phyloP scores from a whole-genome alignment of 2,113 vertebrate species.

The Notechis scutatus region DNA sequence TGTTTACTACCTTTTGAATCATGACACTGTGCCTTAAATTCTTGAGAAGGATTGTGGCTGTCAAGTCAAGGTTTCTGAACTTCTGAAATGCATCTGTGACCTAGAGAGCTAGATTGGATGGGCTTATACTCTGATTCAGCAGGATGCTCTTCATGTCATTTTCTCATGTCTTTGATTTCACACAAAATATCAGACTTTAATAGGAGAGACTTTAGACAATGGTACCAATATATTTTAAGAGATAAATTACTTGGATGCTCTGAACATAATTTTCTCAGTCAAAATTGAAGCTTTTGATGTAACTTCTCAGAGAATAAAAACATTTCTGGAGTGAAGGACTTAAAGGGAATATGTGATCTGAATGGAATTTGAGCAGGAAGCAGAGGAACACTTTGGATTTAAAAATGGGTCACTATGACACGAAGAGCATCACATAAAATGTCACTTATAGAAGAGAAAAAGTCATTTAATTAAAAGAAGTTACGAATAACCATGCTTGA shows the following conservation, averaged over 20 bases:
- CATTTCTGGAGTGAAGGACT: neutral
- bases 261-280: conserved; percentile 11
- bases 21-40: neutral
- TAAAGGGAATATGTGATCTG: neutral
- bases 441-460: conserved; percentile 45
- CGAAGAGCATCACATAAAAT: conserved; percentile 31
- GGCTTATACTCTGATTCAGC: neutral
- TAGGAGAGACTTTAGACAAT: conserved; percentile 17
- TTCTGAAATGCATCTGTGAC: neutral
- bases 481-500: conserved; percentile 2
- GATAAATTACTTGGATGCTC: conserved; percentile 18
- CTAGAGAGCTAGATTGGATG: neutral
- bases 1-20: neutral
- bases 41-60: neutral
- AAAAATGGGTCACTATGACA: conserved; percentile 22
- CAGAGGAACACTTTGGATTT: neutral
- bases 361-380: neutral
- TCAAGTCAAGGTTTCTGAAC: neutral
- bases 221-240: conserved; percentile 7
- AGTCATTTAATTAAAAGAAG: conserved; percentile 41
- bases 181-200: neutral
- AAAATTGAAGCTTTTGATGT: neutral
- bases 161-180: conserved; percentile 15
- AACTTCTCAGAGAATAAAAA: conserved; percentile 4
- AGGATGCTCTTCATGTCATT: neutral